These are phyloP conservation scores for Lagorchestes hirsutus DNA, from an alignment of 2,797 vertebrate species.

Conservation along the genomic window DNA sequence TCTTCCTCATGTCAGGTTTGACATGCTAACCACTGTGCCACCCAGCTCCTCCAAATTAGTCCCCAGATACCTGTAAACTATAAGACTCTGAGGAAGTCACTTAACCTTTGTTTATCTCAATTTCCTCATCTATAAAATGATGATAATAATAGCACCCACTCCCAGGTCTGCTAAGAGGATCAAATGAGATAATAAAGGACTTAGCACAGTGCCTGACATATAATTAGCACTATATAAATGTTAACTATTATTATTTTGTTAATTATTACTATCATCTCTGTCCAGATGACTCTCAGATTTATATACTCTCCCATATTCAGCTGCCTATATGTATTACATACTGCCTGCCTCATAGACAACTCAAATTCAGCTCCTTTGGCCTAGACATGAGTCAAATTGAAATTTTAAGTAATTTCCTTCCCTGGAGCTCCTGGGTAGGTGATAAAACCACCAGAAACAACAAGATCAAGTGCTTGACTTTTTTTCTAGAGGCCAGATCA, in stretches of 20 bases:
- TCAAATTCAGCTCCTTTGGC: background rate
- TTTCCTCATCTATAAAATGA: background rate
- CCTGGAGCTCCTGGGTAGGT: background rate
- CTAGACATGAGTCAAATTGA: background rate
- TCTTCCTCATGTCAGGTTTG: too few species aligned
- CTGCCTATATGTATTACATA: background rate
- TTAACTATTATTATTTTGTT: background rate
- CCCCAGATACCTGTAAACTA: background rate
- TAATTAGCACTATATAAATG: background rate
- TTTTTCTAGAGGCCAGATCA: background rate
- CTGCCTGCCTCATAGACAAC: background rate
- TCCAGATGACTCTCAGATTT: background rate
- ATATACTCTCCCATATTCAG: background rate
- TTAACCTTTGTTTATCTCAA: too few species aligned
- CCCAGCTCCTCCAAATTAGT: too few species aligned
- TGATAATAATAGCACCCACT: background rate
- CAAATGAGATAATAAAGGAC: background rate
- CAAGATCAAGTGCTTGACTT: background rate
- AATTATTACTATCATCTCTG: background rate
- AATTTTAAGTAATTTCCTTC: background rate
- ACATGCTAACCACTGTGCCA: too few species aligned
- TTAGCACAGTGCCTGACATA: background rate
- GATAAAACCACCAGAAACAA: background rate
- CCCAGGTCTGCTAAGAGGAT: background rate
- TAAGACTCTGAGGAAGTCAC: background rate